A percentile compares a stretch with the other conserved stretches of the same genome.
These are phyloP conservation scores for Alviniconcha strummeri DNA, from an alignment of 2,888 invertebrate species.

Conservation along the genomic window DNA sequence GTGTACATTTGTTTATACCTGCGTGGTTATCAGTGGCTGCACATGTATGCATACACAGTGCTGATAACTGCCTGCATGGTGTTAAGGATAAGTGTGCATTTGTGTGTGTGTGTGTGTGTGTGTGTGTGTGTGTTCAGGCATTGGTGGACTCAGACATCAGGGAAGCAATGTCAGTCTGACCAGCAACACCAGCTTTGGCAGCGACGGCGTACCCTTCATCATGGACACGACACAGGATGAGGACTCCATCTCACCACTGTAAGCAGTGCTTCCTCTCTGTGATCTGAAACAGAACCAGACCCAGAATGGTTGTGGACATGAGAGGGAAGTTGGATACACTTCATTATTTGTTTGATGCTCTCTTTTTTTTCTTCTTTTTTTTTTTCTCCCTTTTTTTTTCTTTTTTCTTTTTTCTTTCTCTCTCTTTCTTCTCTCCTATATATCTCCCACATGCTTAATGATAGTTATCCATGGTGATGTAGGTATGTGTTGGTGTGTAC, in stretches of 20 bases:
- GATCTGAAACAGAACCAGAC: too few relatives aligned
- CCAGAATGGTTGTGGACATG: too few relatives aligned
- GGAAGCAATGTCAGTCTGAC: slow-evolving; percentile 21
- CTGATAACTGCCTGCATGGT: too few relatives aligned
- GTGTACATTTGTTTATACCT: too few relatives aligned
- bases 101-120: background rate
- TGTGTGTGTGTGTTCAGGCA: background rate
- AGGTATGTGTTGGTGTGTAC: too few relatives aligned
- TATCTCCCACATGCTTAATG: too few relatives aligned
- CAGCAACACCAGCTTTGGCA: slow-evolving; percentile 21
- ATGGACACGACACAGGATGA: slow-evolving; percentile 26
- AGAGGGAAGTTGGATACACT: too few relatives aligned
- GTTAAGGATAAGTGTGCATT: too few relatives aligned
- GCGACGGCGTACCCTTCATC: slow-evolving; percentile 10
- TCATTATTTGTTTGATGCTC: background rate
- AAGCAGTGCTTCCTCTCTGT: background rate
- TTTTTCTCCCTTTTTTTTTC: background rate
- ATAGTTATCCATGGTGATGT: too few relatives aligned
- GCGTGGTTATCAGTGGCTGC: too few relatives aligned
- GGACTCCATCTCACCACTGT: background rate
- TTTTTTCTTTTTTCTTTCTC: background rate
- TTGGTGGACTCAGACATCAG: background rate
- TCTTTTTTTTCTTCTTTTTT: background rate
- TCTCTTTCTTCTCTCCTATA: background rate
- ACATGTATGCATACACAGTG: too few relatives aligned